Evolutionary conservation across 1,140 invertebrate genomes (phyloP).

Genomic region (Mycetomoellerius zeteki): DNA sequence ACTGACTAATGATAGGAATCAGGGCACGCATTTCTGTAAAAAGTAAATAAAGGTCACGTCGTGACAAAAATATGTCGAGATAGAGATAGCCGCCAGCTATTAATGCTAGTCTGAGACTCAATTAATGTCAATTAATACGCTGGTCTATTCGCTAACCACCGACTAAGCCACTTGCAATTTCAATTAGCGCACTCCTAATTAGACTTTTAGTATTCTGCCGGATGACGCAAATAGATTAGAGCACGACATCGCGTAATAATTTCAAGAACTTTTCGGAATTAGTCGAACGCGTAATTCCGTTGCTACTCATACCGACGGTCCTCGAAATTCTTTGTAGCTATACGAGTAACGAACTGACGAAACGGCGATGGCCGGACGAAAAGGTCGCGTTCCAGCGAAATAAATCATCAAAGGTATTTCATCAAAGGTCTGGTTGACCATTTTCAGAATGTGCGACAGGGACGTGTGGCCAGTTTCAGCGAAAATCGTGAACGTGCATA

Average conservation of each 20-base stretch:
- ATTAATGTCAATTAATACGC: constrained; percentile 73
- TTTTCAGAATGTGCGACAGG: background rate
- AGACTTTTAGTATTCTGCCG: constrained; percentile 31
- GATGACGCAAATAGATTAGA: background rate
- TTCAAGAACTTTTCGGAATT: constrained; percentile 64
- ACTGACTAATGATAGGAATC: background rate
- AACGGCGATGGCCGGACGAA: constrained; percentile 33
- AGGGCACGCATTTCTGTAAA: background rate
- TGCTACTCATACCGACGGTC: background rate
- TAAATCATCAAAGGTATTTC: constrained; percentile 58
- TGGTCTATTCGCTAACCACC: constrained; percentile 47
- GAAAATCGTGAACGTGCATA: constrained; percentile 48
- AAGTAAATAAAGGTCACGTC: constrained; percentile 31
- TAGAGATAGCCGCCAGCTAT: constrained; percentile 60
- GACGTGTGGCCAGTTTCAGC: background rate
- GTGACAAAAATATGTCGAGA: constrained; percentile 57
- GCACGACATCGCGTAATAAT: constrained; percentile 19
- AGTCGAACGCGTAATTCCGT: constrained; percentile 62
- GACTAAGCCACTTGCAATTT: constrained; percentile 64
- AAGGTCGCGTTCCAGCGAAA: constrained; percentile 42
- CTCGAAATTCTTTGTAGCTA: constrained; percentile 20
- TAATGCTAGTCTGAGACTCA: constrained; percentile 56
- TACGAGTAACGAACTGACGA: constrained; percentile 46
- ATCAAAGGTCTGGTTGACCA: constrained; percentile 49
- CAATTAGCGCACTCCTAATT: constrained; percentile 45